phyloP scores from a whole-genome alignment of 1,140 invertebrate genomes.

The Lethocerus indicus region DNA sequence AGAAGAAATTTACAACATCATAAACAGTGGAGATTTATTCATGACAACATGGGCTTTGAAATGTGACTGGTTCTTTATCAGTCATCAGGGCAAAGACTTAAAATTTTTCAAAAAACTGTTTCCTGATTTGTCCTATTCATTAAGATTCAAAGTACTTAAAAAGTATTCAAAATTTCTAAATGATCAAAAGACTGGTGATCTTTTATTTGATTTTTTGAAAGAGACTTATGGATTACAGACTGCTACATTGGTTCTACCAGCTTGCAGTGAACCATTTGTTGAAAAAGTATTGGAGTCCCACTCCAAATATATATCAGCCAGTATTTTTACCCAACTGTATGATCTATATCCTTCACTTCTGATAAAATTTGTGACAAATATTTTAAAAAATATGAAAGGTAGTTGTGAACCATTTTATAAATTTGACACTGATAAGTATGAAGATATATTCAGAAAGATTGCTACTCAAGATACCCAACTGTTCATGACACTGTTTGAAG shows the following conservation, averaged over 20 bases:
- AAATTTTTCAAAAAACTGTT: not conserved
- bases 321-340: not conserved
- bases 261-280: constrained; percentile 3
- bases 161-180: constrained; percentile 7
- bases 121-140: not conserved
- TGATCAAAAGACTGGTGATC: not conserved
- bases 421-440: not conserved
- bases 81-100: not conserved
- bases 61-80: constrained; percentile 7
- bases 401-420: not conserved
- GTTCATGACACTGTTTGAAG: constrained; percentile 1
- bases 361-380: constrained; percentile 2
- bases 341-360: not conserved
- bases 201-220: not conserved
- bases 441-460: not conserved
- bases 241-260: constrained; percentile 3
- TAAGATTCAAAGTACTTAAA: constrained; percentile 5
- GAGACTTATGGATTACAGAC: constrained; percentile 1
- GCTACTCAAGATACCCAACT: not conserved
- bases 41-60: constrained; percentile 1
- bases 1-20: not conserved
- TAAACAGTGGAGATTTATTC: constrained; percentile 4
- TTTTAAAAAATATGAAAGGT: not conserved
- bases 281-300: not conserved
- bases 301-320: not conserved